These are phyloP conservation scores for Oncorhynchus keta DNA, from an alignment of 2,113 vertebrate species.

Conservation along the genomic window DNA sequence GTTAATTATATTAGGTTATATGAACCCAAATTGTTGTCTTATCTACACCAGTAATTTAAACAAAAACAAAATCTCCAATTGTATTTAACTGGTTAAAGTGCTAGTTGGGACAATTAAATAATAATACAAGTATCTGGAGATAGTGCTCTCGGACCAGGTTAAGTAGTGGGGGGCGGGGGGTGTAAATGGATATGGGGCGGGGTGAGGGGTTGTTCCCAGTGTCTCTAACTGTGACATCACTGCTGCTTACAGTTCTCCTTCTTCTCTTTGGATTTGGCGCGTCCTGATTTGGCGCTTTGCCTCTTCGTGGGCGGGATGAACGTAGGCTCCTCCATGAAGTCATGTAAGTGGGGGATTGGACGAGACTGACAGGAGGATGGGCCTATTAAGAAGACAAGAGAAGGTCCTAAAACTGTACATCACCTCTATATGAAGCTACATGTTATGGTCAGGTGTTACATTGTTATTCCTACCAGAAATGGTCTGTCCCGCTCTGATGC, in stretches of 20 bases:
- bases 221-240: conserved; percentile 31
- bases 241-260: conserved; percentile 79
- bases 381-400: conserved; percentile 21
- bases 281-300: conserved; percentile 66
- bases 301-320: conserved; percentile 79
- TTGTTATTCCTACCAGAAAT: conserved; percentile 14
- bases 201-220: not conserved
- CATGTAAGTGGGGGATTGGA: conserved; percentile 38
- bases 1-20: not conserved
- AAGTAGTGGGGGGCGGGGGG: not conserved
- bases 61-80: not conserved
- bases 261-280: conserved; percentile 76
- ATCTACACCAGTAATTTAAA: not conserved
- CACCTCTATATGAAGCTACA: too few species aligned
- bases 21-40: too few species aligned
- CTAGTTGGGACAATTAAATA: conserved; percentile 22
- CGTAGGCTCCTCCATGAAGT: conserved; percentile 66
- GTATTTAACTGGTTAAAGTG: conserved; percentile 52
- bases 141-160: not conserved
- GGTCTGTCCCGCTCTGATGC: conserved; percentile 22
- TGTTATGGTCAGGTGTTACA: not conserved
- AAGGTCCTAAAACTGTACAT: too few species aligned
- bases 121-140: too few species aligned
- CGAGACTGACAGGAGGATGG: conserved; percentile 32
- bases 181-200: too few species aligned